These are phyloP conservation scores for Typhlomys cinereus DNA, from an alignment of 2,113 vertebrate genomes.

Conservation along the genomic window DNA sequence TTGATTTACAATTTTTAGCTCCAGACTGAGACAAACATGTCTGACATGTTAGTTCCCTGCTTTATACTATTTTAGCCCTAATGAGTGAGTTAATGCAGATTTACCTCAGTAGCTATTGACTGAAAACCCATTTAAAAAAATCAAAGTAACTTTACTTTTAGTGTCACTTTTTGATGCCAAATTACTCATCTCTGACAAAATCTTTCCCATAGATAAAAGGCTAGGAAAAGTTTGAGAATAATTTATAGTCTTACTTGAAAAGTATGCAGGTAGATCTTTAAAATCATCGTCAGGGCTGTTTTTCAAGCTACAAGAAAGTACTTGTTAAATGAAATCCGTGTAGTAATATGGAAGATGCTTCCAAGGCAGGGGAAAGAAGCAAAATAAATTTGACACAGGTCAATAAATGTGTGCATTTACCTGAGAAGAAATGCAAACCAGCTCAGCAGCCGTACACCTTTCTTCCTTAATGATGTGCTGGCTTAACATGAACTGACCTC, in stretches of 20 bases:
- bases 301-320: conserved; percentile 21
- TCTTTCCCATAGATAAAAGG: conserved; percentile 6
- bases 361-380: background rate
- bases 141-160: background rate
- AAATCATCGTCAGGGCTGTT: background rate
- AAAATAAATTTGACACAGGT: conserved; percentile 55
- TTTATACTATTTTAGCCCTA: background rate
- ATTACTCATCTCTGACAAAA: background rate
- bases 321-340: conserved; percentile 29
- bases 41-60: background rate
- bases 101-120: background rate
- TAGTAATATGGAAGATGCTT: conserved; percentile 28
- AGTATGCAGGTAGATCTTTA: background rate
- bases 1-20: background rate
- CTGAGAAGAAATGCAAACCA: conserved; percentile 34
- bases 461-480: conserved; percentile 72
- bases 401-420: conserved; percentile 62
- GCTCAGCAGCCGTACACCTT: conserved; percentile 59
- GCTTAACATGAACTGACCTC: conserved; percentile 79
- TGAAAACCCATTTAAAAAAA: background rate
- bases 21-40: background rate
- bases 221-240: background rate
- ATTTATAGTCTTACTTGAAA: background rate
- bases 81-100: background rate
- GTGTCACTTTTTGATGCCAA: background rate